A percentile compares a stretch with the other conserved stretches of the same genome.
phyloP scores from a whole-genome alignment of 1,140 invertebrate species.

The Camponotus floridanus region DNA sequence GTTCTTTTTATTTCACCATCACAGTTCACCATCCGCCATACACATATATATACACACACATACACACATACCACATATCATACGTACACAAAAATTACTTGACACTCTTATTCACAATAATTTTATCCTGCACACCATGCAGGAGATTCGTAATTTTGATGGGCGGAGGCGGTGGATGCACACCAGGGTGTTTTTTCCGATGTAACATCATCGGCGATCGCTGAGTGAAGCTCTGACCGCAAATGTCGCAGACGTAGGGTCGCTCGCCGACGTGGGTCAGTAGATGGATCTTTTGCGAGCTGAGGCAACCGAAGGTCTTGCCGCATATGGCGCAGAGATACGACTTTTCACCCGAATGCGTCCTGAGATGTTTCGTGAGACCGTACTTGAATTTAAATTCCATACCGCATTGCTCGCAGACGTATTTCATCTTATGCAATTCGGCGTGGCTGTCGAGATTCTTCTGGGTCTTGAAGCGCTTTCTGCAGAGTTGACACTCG shows the following conservation, averaged over 20 bases:
- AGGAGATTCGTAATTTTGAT: constrained; percentile 82
- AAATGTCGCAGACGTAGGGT: constrained; percentile 87
- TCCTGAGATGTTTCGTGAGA: constrained; percentile 87
- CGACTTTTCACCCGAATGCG: constrained; percentile 90
- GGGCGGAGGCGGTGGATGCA: constrained; percentile 81
- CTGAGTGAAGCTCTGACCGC: constrained; percentile 85
- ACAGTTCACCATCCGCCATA: background rate
- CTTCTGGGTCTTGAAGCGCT: constrained; percentile 84
- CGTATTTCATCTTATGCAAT: constrained; percentile 86
- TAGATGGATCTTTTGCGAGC: constrained; percentile 84
- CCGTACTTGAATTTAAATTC: constrained; percentile 89
- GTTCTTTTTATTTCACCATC: background rate
- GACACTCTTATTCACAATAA: constrained; percentile 77
- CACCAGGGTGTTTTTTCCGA: constrained; percentile 86
- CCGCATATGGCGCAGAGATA: constrained; percentile 88
- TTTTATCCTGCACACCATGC: constrained; percentile 81
- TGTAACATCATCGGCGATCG: constrained; percentile 85
- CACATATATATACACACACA: background rate
- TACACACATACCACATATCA: too few species aligned
- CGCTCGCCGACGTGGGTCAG: constrained; percentile 86
- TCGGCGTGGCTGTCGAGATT: constrained; percentile 83
- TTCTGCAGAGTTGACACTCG: constrained; percentile 85
- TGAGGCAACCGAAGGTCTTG: constrained; percentile 87
- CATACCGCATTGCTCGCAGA: constrained; percentile 88
- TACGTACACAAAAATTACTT: constrained; percentile 58